Evolutionary conservation across 1,140 invertebrate species (phyloP).

Genomic region (Drosophila arizonae): DNA sequence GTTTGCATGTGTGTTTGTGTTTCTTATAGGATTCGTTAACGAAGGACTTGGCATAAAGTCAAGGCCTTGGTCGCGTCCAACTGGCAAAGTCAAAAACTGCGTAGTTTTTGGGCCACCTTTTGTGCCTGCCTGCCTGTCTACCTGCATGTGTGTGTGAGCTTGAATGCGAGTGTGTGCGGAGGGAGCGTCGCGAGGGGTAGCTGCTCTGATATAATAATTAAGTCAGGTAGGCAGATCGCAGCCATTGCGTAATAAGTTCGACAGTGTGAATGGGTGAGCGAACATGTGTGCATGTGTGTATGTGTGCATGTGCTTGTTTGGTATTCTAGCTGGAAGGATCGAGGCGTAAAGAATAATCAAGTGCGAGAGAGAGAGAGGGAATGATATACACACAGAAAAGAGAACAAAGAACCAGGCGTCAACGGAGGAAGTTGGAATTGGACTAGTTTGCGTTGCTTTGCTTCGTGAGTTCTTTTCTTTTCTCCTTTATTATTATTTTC

Average conservation of each 20-base stretch:
- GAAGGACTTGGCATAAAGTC: slow-evolving; percentile 57
- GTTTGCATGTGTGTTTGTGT: slow-evolving; percentile 3
- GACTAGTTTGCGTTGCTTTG: slow-evolving; percentile 60
- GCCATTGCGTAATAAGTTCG: slow-evolving; percentile 75
- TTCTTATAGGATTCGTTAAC: slow-evolving; percentile 30
- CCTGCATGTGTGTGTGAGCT: slow-evolving; percentile 31
- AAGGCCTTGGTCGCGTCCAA: slow-evolving; percentile 67
- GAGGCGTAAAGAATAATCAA: slow-evolving; percentile 10
- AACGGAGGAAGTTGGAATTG: slow-evolving; percentile 29
- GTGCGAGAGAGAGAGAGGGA: slow-evolving; percentile 20
- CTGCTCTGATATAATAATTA: slow-evolving; percentile 73
- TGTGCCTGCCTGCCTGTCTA: slow-evolving; percentile 25
- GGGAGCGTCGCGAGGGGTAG: slow-evolving; percentile 1
- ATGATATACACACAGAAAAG: slow-evolving; percentile 16
- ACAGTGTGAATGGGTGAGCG: slow-evolving; percentile 20
- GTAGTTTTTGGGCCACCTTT: slow-evolving; percentile 48
- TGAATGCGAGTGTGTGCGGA: slow-evolving; percentile 9
- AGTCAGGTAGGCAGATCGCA: slow-evolving; percentile 74
- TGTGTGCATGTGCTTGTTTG: slow-evolving; percentile 43
- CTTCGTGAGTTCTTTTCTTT: slow-evolving; percentile 17
- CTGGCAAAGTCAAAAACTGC: slow-evolving; percentile 63
- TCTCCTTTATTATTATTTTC: slow-evolving; percentile 27
- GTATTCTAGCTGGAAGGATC: slow-evolving; percentile 73
- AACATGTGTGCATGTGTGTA: not conserved
- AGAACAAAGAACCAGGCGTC: slow-evolving; percentile 39